Conservation (phyloP, 92 coral and sea anemone species). For the Paragorgia papillata region DNA sequence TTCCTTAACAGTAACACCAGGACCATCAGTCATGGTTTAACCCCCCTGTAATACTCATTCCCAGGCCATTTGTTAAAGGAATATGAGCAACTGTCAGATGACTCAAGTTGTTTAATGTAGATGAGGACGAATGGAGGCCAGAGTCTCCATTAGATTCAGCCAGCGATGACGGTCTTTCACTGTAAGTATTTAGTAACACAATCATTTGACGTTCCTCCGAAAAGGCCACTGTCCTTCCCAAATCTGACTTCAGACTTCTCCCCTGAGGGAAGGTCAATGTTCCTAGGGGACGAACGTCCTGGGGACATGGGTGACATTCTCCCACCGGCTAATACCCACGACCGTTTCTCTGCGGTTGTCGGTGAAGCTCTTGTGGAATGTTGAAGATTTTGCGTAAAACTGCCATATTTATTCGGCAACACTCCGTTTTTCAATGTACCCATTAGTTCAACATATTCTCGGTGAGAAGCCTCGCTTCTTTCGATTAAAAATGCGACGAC, state of each 20-base stretch:
- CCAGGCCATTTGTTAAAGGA: conserved; percentile 75
- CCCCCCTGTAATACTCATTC: conserved; percentile 92
- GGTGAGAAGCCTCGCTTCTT: conserved; percentile 69
- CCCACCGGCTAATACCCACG: conserved; percentile 98
- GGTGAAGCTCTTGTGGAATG: conserved; percentile 15
- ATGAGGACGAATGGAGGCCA: conserved; percentile 92
- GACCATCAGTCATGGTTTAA: conserved; percentile 94
- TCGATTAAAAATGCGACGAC: conserved; percentile 75
- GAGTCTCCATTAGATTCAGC: conserved; percentile 91
- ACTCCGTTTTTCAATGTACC: conserved; percentile 72
- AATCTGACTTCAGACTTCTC: neutral
- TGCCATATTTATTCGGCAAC: conserved; percentile 44
- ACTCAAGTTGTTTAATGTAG: conserved; percentile 84
- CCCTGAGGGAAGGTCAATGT: conserved; percentile 46
- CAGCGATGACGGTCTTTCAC: conserved; percentile 77
- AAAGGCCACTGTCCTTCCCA: neutral
- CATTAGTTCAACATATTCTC: conserved; percentile 61
- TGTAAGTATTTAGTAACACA: conserved; percentile 47
- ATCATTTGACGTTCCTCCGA: conserved; percentile 65
- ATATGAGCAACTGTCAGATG: conserved; percentile 76
- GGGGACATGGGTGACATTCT: conserved; percentile 93
- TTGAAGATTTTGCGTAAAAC: conserved; percentile 42
- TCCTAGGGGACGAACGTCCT: conserved; percentile 45
- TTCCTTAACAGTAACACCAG: conserved; percentile 78
- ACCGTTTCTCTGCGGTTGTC: conserved; percentile 70